Evolutionary conservation across 2,888 invertebrate genomes (phyloP), one percentile per base, ranked within the genome.

Genomic region (Limnephilus lunatus): DNA sequence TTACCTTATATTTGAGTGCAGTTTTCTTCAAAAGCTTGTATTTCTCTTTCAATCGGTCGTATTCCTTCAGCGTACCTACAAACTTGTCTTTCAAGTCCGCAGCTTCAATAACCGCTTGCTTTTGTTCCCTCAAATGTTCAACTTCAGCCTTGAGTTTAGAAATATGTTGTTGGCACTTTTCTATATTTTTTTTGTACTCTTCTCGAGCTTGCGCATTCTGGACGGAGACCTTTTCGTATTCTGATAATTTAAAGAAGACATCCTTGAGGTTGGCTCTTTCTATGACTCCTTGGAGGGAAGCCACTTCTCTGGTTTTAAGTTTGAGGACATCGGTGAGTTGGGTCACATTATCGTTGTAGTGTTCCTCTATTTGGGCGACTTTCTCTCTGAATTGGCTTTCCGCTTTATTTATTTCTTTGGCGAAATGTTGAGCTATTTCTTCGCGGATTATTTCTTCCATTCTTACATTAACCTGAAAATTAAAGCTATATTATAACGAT

Each of bases 351-450:
- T 94, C 94, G 81, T 96, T 94, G 90, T 96, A 96, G 91, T 96
- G 96, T 2, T 96, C 96, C 93, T 97, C 96, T 53, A 96, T 95
- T 93, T 96, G 95, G 94, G 96, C 96, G 9, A 96, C 94, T 89
- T 95, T 95, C 92, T 96, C 95, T 0, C 95, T 95, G 94, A 96
- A 96, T 92, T 96, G 96, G 95, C 96, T 96, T 94, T 97, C 97
- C 14, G 96, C 95, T 0, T 96, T 95, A 94, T 97, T 97, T 94
- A 97, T 95, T 95, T 97, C 97, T 44, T 96, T 94, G 0, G 97
- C 97, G 94, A 97, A 97, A 92, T 97, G 96, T 94, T 97, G 97
- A 0, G 97, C 97, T 96, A 97, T 97, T 94, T 97, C 97, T 93
- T 97, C 97, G 2, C 97, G 95, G 91, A 97, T 97, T 0, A 96